A percentile compares a stretch with the other conserved stretches of the same genome.
phyloP scores from a whole-genome alignment of 2,888 invertebrate genomes.

The Pardosa pseudoannulata region DNA sequence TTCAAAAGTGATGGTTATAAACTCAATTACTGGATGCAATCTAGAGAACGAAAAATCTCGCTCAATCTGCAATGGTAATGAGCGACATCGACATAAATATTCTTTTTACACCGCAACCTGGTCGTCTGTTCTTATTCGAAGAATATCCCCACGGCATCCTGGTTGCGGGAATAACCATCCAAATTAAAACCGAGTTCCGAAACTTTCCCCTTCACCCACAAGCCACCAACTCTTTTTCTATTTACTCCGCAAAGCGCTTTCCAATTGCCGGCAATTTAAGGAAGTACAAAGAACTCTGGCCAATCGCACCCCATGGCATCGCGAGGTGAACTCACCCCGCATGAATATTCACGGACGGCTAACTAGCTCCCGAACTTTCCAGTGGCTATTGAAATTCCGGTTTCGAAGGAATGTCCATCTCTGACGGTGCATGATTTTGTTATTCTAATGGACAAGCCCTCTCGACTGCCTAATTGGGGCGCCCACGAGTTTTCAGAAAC shows the following conservation, averaged over 20 bases:
- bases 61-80: no score
- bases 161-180: no score
- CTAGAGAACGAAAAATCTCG: no score
- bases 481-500: constrained; percentile 8
- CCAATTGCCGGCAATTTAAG: constrained; percentile 3
- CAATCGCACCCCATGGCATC: background rate
- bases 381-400: constrained; percentile 16
- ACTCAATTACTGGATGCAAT: no score
- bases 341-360: background rate
- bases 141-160: no score
- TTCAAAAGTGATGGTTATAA: no score
- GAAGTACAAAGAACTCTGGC: constrained; percentile 1
- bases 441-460: constrained; percentile 16
- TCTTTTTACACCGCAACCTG: no score
- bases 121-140: no score
- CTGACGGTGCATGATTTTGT: constrained; percentile 15
- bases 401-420: constrained; percentile 22
- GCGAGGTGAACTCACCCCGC: background rate
- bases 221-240: no score
- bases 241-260: no score
- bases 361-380: constrained; percentile 4
- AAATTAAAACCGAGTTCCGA: no score
- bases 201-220: background rate
- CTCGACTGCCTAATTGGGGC: background rate
- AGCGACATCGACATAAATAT: no score